Conservation (phyloP, 64 coral and sea anemone species). For the Pachyseris speciosa region DNA sequence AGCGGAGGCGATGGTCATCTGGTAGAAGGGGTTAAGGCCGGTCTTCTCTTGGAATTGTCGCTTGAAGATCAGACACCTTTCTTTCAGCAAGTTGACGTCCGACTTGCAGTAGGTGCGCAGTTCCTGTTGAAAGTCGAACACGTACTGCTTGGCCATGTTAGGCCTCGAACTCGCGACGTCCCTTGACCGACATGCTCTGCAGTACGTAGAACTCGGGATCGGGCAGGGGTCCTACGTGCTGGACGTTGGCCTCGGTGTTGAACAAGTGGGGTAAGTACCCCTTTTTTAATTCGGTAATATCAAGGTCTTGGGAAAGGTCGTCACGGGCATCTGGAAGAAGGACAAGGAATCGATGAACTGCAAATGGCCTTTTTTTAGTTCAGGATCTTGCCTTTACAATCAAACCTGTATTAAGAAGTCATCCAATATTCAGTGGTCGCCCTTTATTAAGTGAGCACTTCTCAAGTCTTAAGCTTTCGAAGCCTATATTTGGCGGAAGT, state of each 20-base stretch:
- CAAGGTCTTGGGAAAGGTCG: too few relatives aligned
- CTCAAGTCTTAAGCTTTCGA: not conserved
- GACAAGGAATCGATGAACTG: too few relatives aligned
- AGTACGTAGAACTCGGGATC: too few relatives aligned
- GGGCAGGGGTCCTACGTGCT: too few relatives aligned
- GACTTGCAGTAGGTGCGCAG: not conserved
- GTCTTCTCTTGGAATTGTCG: not conserved
- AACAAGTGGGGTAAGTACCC: too few relatives aligned
- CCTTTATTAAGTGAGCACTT: not conserved
- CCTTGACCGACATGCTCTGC: too few relatives aligned
- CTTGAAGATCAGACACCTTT: not conserved
- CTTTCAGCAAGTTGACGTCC: conserved; percentile 15
- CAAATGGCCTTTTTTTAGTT: too few relatives aligned
- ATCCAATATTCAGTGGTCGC: not conserved
- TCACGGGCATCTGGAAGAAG: too few relatives aligned
- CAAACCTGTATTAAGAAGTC: not conserved
- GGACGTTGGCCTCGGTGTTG: too few relatives aligned
- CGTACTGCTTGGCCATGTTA: not conserved
- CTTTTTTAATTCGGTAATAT: too few relatives aligned
- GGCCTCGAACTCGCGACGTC: too few relatives aligned
- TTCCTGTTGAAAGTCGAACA: conserved; percentile 53
- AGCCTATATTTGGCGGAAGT: not conserved
- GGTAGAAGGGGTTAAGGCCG: not conserved
- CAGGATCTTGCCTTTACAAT: too few relatives aligned
- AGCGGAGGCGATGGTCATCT: not conserved